Evolutionary conservation across 2,113 vertebrate genomes (phyloP), one percentile per base, ranked within the genome.

Genomic region (Bagarius yarrelli): DNA sequence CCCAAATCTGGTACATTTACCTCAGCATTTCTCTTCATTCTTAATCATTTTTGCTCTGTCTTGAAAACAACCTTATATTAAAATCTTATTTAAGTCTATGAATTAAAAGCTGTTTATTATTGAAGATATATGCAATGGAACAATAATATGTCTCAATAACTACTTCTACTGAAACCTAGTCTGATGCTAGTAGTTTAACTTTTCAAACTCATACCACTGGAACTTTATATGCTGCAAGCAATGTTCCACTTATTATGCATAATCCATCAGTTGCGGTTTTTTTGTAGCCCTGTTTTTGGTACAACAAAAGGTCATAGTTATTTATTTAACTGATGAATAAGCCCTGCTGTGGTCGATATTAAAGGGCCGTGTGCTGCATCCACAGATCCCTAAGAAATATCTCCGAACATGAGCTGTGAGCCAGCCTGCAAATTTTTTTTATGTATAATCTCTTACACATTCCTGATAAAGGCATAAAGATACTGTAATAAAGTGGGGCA

Each of bases 281-380:
- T 44, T 11, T 59, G 36, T 47, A 60, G 56, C n/a, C n/a, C 25
- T 76, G 56, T 76, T 76, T 76, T 59, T 34, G 8, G 74, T 76
- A 44, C 74, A 76, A 60, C 34, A 76, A 76, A 76, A 76, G 74
- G 74, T 76, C 74, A 76, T 59, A 76, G 74, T 76, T 60, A 60
- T 76, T 76, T 76, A 76, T 76, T 61, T 60, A 44, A 44, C 55
- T 76, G 74, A 76, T 76, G 55, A 76, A 76, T 76, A 76, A 59
- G 56, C 55, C 56, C 40, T 27, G 34, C n/a, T 76, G 36, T 61
- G 70, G 50, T 73, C 70, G 50, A 73, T 73, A 73, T 55, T 73
- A 73, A 73, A 73, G 70, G 27, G 30, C 50, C 19, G 50, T 73
- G 70, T 55, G 70, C 70, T 73, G 50, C 70, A 73, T 73, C 52